Base-by-base conservation (phyloP, 2,888 invertebrate species). In the Papilio protenor region DNA sequence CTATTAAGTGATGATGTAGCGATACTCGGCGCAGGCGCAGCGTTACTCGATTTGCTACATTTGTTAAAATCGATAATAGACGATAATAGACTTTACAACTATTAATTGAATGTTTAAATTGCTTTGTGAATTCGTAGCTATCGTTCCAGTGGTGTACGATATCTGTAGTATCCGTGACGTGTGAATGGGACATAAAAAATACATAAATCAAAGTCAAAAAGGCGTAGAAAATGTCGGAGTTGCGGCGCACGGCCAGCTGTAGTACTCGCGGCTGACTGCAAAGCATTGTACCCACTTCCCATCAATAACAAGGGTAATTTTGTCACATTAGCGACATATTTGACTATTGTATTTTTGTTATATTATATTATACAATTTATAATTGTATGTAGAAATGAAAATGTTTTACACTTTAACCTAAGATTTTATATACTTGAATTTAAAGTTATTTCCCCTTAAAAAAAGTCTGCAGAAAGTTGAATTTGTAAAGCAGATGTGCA, bases 121-220 rank as follows among this genome's bases (percentile, higher is more conserved):
- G 5, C 18, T 52, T 80, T 81, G 59, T 8, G 18, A 59, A n/a
- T 10, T 55, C 72, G 73, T 52, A 66, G 69, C 75, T 84, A 85
- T 81, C 78, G 83, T 79, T 84, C 82, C 83, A 84, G 85, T 85
- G 87, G 86, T 89, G 88, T 88, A 88, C 86, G 90, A 89, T 92
- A 89, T 91, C 85, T 87, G 89, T 92, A 93, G 91, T 87, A 89
- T 87, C 90, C 92, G 88, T 94, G 94, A 92, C 94, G 93, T 89
- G 90, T 94, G 94, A 94, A 94, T 94, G 91, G 92, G 87, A 91
- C 87, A 94, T 94, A 95, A 95, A 95, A 95, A 95, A 92, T 83
- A 84, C 90, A 95, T 95, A 95, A 95, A 95, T 95, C 95, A 95
- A 95, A 95, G 95, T 95, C 95, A 94, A 95, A 95, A 94, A 94